Percentiles rank a stretch among this genome's conserved stretches.
Conservation (phyloP, 1,140 invertebrate species). For the Polypedilum pembai region DNA sequence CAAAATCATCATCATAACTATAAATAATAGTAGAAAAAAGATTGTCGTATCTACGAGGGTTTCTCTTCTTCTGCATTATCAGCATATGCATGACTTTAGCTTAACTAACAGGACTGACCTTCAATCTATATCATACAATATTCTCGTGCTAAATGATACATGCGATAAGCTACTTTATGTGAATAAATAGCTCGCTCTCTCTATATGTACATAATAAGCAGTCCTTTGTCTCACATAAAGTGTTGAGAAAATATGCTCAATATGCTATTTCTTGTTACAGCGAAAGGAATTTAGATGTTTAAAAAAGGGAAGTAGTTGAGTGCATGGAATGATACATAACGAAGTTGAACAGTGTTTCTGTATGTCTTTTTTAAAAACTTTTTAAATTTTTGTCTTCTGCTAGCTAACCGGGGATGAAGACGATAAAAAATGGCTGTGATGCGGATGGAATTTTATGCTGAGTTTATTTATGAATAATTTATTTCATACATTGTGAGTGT, state of each 20-base stretch:
- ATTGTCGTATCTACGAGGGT: no score
- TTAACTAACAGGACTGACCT: background rate
- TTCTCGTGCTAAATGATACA: constrained; percentile 8
- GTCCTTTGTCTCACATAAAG: constrained; percentile 16
- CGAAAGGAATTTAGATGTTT: background rate
- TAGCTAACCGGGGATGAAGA: no score
- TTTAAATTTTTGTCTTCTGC: no score
- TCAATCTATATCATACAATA: background rate
- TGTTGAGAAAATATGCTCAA: constrained; percentile 6
- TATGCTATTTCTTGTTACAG: background rate
- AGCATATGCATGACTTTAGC: background rate
- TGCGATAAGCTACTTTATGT: constrained; percentile 17
- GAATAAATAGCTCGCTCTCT: background rate
- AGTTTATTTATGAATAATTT: no score
- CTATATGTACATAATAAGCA: background rate
- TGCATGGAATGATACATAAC: no score
- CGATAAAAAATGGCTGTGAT: no score
- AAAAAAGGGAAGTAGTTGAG: no score
- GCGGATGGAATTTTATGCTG: no score
- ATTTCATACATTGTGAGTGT: no score
- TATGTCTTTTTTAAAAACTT: no score
- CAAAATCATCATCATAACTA: constrained; percentile 1
- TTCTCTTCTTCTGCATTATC: background rate
- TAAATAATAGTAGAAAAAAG: background rate
- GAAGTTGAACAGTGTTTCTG: no score